Base-by-base conservation (phyloP, 2,888 invertebrate species). In the Limnephilus rhombicus region DNA sequence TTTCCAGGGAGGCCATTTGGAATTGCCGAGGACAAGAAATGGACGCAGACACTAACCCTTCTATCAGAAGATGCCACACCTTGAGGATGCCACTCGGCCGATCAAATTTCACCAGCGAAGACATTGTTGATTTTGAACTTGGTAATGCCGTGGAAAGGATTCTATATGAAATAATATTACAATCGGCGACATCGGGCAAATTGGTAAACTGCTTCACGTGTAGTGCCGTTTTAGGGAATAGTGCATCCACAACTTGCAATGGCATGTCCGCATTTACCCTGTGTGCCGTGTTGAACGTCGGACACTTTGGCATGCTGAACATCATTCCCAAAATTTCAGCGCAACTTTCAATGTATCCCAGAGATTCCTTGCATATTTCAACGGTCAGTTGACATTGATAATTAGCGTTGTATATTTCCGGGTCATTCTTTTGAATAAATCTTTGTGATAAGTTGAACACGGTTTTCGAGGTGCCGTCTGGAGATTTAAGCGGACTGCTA, bases 291-390 rank as follows among this genome's bases (percentile, higher is more conserved):
- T 98, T 98, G 94, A 99, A 99, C 93, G 98, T 98, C 0, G 99
- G 99, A 95, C 99, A 99, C 94, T 98, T 98, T 0, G 99, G 99
- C 99, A 99, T 99, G 94, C 97, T 98, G 95, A 98, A 98, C 98
- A 99, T 99, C 95, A 98, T 98, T 4, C 98, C 98, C 91, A 99
- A 95, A 94, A 99, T 98, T 93, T 98, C 97, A 92, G 98, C 98
- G 95, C 99, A 99, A 94, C 97, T 98, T 94, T 98, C 97, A 53
- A 99, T 96, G 94, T 98, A 98, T 94, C 98, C 98, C 49, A 99
- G 95, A 0, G 98, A 98, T 94, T 98, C 98, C 94, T 97, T 96
- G 95, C 97, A 97, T 96, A 98, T 95, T 95, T 97, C 96, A 90
- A 97, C 96, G 0, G 90, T 93, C 68, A 93, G 82, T 81, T 90